A percentile compares a stretch with the other conserved stretches of the same genome.
Evolutionary conservation across 2,797 vertebrate species (phyloP).

Genomic region (Lepilemur septentrionalis): DNA sequence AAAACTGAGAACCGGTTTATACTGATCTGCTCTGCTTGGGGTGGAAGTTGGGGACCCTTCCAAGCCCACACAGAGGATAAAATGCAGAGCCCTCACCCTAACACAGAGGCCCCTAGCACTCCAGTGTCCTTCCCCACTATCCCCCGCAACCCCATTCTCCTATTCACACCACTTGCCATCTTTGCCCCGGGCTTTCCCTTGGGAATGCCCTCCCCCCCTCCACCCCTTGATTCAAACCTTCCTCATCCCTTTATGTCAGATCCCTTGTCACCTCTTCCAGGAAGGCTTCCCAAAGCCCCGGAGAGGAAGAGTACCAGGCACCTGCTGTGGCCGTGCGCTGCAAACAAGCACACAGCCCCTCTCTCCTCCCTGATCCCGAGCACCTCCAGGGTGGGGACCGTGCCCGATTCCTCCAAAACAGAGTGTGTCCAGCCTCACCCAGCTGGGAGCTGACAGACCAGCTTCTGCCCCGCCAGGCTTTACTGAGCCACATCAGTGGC

Average conservation of each 20-base stretch:
- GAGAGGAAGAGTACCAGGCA: background rate
- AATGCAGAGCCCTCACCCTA: background rate
- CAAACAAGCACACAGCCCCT: background rate
- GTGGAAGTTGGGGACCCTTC: background rate
- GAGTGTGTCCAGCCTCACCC: background rate
- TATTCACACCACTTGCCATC: background rate
- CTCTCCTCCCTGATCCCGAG: background rate
- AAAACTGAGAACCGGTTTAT: background rate
- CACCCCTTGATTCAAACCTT: background rate
- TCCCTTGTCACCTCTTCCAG: background rate
- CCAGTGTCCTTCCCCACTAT: background rate
- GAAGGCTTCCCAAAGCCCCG: background rate
- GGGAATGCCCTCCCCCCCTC: background rate
- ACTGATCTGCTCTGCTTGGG: background rate
- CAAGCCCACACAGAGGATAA: background rate
- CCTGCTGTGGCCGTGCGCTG: background rate
- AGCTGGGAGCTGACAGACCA: background rate
- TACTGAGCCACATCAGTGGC: background rate
- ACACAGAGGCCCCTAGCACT: background rate
- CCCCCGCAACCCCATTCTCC: background rate
- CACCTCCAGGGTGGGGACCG: background rate
- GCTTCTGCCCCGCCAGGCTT: background rate
- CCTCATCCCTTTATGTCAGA: background rate
- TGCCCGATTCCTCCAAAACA: rapidly evolving
- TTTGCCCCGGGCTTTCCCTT: background rate